A percentile compares a stretch with the other conserved stretches of the same genome.
phyloP scores from a whole-genome alignment of 2,797 vertebrate genomes.

The Myiotriccus ornatus region DNA sequence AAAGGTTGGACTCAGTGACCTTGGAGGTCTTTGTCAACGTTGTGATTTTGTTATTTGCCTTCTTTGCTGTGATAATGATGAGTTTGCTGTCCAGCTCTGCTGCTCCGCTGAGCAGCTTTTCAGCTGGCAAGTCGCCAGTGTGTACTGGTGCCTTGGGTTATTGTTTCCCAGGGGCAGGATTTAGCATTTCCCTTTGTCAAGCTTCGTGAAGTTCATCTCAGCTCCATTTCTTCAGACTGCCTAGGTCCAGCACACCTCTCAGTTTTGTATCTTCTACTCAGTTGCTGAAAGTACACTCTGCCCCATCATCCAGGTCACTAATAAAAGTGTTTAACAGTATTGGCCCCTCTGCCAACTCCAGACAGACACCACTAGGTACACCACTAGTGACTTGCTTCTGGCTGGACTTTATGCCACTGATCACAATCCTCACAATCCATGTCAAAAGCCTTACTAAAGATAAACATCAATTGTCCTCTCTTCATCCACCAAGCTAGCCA shows the following conservation, averaged over 20 bases:
- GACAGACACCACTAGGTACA: background rate
- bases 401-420: background rate
- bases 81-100: background rate
- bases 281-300: background rate
- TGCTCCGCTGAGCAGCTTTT: background rate
- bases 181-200: background rate
- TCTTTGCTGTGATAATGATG: background rate
- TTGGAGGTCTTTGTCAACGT: background rate
- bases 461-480: background rate
- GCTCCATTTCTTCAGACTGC: background rate
- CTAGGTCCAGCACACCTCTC: background rate
- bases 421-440: background rate
- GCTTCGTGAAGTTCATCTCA: background rate
- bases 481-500: background rate
- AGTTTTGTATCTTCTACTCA: background rate
- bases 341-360: background rate
- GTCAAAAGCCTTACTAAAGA: background rate
- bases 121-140: fast-evolving
- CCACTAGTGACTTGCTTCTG: background rate
- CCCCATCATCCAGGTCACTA: background rate
- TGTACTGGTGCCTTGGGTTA: background rate
- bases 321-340: background rate
- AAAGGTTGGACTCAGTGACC: background rate
- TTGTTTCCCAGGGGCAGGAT: background rate
- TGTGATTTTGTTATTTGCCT: background rate